Evolutionary conservation across 2,797 vertebrate species (phyloP).

Genomic region (Peromyscus melanophrys): DNA sequence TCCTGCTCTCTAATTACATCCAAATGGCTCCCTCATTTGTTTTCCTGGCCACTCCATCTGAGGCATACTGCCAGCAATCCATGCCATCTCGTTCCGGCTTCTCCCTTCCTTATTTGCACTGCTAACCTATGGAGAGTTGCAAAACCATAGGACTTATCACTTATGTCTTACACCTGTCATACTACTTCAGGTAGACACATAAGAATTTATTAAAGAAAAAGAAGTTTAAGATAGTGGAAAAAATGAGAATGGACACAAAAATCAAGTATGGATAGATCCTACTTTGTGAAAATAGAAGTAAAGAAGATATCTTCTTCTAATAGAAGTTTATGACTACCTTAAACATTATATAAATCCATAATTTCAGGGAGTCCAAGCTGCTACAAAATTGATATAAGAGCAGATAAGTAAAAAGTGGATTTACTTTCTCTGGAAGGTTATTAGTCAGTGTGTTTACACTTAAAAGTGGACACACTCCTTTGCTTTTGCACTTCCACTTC

Average conservation of each 20-base stretch:
- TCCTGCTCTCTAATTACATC: slow-evolving; percentile 78
- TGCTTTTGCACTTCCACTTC: background rate
- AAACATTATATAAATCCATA: background rate
- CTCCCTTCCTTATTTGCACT: slow-evolving; percentile 12
- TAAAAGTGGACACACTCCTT: background rate
- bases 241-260: background rate
- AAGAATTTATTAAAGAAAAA: slow-evolving; percentile 10
- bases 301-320: slow-evolving; percentile 12
- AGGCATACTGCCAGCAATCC: slow-evolving; percentile 37
- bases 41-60: slow-evolving; percentile 64
- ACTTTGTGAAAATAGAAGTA: background rate
- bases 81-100: slow-evolving; percentile 53
- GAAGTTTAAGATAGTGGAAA: background rate
- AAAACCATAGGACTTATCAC: slow-evolving; percentile 38
- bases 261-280: background rate
- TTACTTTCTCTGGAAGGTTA: background rate
- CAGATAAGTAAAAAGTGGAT: background rate
- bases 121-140: slow-evolving; percentile 34
- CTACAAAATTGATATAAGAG: background rate
- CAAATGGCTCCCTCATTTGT: slow-evolving; percentile 72
- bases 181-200: background rate
- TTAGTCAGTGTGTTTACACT: background rate
- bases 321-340: background rate
- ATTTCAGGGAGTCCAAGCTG: background rate
- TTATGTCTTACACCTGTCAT: background rate